These are phyloP conservation scores for Geodia barretti DNA, from an alignment of 37 sponge, comb jelly and placozoan species.

Conservation along the genomic window DNA sequence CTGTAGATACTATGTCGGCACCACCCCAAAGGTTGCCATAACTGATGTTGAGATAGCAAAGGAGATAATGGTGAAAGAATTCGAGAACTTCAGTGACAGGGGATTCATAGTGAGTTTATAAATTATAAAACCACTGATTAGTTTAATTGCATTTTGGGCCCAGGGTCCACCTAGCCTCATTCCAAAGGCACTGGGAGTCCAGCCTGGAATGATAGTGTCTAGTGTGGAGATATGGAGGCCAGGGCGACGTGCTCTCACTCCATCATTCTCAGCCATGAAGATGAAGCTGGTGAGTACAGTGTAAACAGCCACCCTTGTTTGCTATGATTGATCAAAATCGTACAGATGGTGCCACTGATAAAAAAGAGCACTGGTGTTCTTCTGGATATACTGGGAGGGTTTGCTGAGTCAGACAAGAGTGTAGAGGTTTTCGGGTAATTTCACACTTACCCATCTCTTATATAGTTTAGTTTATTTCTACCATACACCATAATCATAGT, in stretches of 20 bases:
- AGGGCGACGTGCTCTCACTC: constrained; percentile 61
- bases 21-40: constrained; percentile 15
- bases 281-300: constrained; percentile 52
- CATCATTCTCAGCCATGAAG: constrained; percentile 61
- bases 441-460: too few relatives aligned
- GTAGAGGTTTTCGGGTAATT: constrained; percentile 56
- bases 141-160: too few relatives aligned
- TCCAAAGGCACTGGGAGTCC: too few relatives aligned
- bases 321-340: too few relatives aligned
- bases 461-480: too few relatives aligned
- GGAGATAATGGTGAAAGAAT: constrained; percentile 54
- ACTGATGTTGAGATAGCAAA: constrained; percentile 65
- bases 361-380: constrained; percentile 30
- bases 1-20: constrained; percentile 59
- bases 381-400: constrained; percentile 19
- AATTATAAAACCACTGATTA: too few relatives aligned
- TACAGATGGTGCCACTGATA: constrained; percentile 72
- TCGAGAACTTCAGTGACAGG: constrained; percentile 47
- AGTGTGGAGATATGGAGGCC: constrained; percentile 50
- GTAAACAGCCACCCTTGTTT: not conserved
- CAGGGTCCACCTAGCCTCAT: too few relatives aligned
- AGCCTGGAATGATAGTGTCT: constrained; percentile 44
- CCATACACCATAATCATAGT: too few relatives aligned
- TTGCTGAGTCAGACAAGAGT: constrained; percentile 35
- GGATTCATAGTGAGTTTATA: too few relatives aligned